Percentiles rank a stretch among this genome's conserved stretches.
Conservation (phyloP, 2,113 vertebrate species). For the Pomatostomus ruficeps region DNA sequence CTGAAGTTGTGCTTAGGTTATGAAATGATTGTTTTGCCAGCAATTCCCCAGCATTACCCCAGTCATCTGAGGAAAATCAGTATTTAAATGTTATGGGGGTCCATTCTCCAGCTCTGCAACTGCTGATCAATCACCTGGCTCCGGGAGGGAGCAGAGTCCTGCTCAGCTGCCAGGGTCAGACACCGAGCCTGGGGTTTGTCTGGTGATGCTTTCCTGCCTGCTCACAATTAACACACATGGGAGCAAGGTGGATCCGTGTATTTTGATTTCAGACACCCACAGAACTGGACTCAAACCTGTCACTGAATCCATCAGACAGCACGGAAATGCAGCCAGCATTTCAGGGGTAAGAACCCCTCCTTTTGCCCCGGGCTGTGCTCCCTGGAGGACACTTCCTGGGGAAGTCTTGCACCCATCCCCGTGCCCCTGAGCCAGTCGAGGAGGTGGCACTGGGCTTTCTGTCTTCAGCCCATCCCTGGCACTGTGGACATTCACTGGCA, state of each 20-base stretch:
- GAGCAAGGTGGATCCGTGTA: background rate
- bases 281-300: background rate
- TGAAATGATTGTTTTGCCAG: background rate
- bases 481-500: background rate
- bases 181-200: too few species aligned
- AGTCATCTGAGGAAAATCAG: background rate
- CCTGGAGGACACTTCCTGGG: too few species aligned
- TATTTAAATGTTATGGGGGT: background rate
- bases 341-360: background rate
- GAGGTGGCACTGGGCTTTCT: background rate
- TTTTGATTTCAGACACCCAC: background rate
- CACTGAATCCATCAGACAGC: background rate
- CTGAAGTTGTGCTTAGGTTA: background rate
- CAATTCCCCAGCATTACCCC: background rate
- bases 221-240: background rate
- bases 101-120: background rate
- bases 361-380: rapidly evolving
- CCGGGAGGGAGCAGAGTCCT: background rate
- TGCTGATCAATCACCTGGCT: background rate
- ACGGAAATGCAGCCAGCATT: background rate
- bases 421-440: background rate
- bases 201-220: background rate
- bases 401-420: background rate
- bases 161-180: background rate
- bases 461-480: background rate